Base-by-base conservation (phyloP, 2,797 vertebrate species). In the Macrochelys suwanniensis region DNA sequence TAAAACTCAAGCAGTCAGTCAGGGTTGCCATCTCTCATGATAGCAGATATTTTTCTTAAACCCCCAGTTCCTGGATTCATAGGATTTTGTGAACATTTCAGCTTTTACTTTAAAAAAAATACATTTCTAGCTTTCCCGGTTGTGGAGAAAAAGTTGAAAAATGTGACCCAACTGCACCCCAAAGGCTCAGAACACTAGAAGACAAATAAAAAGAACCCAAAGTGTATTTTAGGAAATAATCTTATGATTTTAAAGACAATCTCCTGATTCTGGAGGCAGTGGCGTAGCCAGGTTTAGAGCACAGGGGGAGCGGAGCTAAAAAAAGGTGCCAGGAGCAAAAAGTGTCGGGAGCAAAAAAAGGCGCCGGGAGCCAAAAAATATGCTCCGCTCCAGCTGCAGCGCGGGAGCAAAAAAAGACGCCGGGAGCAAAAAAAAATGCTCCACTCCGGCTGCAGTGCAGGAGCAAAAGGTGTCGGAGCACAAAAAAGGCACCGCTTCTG, bases 31-130 rank as follows among this genome's bases (percentile, higher is more conserved):
- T 71, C 37, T 42, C 68, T 71, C 21, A 89, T 94, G 78, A 84
- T 94, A 87, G 94, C 96, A 96, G 94, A 93, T 85, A 83, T 83
- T 88, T 90, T 92, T 85, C 71, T 88, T 87, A 78, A 94, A 87
- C 61, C 57, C 87, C 77, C 57, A 82, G 71, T 53, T 94, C 82
- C 90, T 87, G 65, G 33, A 33, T 91, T 90, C 90, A 65, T 9
- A 61, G 50, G 79, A 53, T 96, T 94, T 82, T 23, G 71, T 54
- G 49, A 94, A 84, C 89, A 78, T 80, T 81, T 74, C 77, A 88
- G 31, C 65, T 82, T 85, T 93, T 65, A 1, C 94, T 92, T 16
- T 57, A 71, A 56, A 87, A 82, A 91, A 88, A 90, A 92, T 92
- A 76, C 88, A 68, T 96, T 95, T 25, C 77, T 77, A 77, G 7